Percentiles rank a stretch among this genome's conserved stretches.
Evolutionary conservation across 2,113 vertebrate species (phyloP).

Genomic region (Calcarius ornatus): DNA sequence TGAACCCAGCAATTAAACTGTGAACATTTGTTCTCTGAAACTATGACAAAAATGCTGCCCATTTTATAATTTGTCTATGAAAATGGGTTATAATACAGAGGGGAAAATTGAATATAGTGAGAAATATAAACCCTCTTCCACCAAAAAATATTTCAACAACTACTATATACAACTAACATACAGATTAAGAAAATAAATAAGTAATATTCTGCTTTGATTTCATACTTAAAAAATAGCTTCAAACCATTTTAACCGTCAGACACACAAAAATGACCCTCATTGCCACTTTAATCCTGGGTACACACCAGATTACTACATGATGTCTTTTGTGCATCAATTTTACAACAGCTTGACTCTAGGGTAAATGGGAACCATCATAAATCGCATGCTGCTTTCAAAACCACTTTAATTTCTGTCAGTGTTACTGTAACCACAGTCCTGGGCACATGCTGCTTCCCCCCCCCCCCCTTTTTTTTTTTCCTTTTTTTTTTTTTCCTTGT

Average conservation of each 20-base stretch:
- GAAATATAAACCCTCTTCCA: not conserved
- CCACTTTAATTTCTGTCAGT: slow-evolving; percentile 80
- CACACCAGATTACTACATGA: slow-evolving; percentile 70
- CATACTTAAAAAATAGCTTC: slow-evolving; percentile 51
- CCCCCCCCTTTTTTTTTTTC: not conserved
- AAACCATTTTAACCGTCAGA: slow-evolving; percentile 36
- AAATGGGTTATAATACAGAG: not conserved
- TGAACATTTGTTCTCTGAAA: not conserved
- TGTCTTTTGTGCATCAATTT: slow-evolving; percentile 76
- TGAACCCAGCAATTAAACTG: slow-evolving; percentile 37
- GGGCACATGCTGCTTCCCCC: slow-evolving; percentile 3
- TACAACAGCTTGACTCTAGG: slow-evolving; percentile 76
- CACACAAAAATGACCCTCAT: slow-evolving; percentile 43
- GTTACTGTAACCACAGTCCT: slow-evolving; percentile 73
- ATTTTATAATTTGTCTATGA: not conserved
- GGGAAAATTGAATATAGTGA: not conserved
- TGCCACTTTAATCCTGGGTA: slow-evolving; percentile 68
- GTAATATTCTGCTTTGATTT: slow-evolving; percentile 48
- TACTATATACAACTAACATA: not conserved
- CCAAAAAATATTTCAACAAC: slow-evolving; percentile 9
- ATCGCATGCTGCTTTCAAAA: slow-evolving; percentile 78
- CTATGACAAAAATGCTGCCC: slow-evolving; percentile 4
- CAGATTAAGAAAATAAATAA: slow-evolving; percentile 22
- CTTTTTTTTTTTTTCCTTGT: not conserved
- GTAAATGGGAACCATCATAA: slow-evolving; percentile 76